A percentile compares a stretch with the other conserved stretches of the same genome.
Conservation (phyloP, 2,797 vertebrate genomes). For the Syngnathus acus region DNA sequence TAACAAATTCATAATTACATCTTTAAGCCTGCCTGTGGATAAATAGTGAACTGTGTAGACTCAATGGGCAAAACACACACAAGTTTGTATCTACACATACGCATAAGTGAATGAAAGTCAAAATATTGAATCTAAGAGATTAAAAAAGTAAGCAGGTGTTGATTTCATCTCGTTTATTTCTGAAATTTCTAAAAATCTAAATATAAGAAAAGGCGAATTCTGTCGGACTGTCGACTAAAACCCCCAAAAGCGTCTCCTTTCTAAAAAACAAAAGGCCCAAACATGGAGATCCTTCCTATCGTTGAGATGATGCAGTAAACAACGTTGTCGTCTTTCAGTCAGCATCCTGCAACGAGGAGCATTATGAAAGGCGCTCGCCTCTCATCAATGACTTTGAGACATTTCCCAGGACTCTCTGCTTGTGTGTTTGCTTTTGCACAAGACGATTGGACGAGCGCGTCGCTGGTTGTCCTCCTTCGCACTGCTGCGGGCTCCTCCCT, state of each 20-base stretch:
- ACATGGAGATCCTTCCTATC: conserved; percentile 8
- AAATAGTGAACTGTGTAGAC: no score
- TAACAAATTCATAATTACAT: no score
- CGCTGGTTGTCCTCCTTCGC: conserved; percentile 39
- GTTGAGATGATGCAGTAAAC: conserved; percentile 13
- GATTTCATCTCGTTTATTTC: no score
- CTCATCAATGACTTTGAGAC: conserved; percentile 58
- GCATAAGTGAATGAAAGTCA: no score
- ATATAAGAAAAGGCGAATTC: no score
- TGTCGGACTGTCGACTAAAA: neutral
- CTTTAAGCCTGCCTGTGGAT: no score
- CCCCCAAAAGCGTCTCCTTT: neutral
- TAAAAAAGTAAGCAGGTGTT: no score
- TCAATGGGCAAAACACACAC: no score
- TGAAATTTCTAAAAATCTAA: no score
- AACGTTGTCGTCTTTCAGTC: conserved; percentile 27
- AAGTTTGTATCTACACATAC: no score
- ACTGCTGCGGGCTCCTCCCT: conserved; percentile 57
- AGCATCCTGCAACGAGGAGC: conserved; percentile 42
- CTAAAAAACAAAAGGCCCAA: conserved; percentile 13
- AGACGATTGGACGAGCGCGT: conserved; percentile 45
- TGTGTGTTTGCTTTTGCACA: conserved; percentile 35
- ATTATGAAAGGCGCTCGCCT: conserved; percentile 30
- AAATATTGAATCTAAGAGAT: no score
- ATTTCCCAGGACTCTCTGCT: conserved; percentile 47